Evolutionary conservation across 2,113 vertebrate genomes (phyloP).

Genomic region (Tachysurus fulvidraco): DNA sequence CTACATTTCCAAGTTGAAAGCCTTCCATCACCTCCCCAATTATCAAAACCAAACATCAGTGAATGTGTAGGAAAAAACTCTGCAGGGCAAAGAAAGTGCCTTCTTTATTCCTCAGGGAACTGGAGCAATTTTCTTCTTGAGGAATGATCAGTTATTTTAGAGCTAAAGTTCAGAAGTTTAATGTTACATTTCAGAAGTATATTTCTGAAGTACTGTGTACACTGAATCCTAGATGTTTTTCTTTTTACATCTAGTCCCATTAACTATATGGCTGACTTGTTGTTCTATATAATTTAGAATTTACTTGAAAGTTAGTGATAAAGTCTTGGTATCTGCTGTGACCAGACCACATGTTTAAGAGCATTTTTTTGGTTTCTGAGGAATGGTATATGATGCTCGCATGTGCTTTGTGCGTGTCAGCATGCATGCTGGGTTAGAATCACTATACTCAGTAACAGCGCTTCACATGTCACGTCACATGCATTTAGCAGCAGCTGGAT

Average conservation of each 20-base stretch:
- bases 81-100: background rate
- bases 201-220: background rate
- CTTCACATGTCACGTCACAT: conserved; percentile 59
- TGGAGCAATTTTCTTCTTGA: background rate
- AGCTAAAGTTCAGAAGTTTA: background rate
- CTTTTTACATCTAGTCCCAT: background rate
- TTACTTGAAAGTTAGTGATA: conserved; percentile 1
- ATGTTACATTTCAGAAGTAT: background rate
- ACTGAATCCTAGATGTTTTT: background rate
- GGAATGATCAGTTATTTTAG: background rate
- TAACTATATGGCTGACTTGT: background rate
- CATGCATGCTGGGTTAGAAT: conserved; percentile 32
- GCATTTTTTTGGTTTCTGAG: background rate
- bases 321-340: background rate
- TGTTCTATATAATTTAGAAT: background rate
- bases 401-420: conserved; percentile 13
- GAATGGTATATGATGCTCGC: conserved; percentile 14
- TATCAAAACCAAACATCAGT: background rate
- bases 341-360: background rate
- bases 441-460: conserved; percentile 34
- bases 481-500: conserved; percentile 68
- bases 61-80: background rate
- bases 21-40: background rate
- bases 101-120: background rate
- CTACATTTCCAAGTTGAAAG: background rate